A percentile compares a stretch with the other conserved stretches of the same genome.
These are phyloP conservation scores for Amiota mariae DNA, from an alignment of 2,888 invertebrate species.

Conservation along the genomic window DNA sequence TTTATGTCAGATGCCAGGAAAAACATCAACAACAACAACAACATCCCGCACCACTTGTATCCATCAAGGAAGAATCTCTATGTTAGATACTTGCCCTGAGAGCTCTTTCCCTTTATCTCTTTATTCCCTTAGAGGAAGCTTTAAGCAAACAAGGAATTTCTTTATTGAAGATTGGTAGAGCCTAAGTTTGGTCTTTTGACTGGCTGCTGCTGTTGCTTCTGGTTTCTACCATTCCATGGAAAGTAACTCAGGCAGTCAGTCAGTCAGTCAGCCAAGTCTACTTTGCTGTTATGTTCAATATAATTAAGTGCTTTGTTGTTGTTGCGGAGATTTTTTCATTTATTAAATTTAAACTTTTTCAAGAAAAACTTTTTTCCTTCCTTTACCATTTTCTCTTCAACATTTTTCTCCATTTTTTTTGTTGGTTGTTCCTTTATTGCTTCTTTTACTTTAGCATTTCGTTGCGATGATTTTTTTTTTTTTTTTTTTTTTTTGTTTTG, in stretches of 20 bases:
- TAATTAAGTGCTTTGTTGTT: constrained; percentile 23
- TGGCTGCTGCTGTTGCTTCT: not conserved
- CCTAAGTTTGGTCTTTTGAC: not conserved
- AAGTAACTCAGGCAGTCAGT: not conserved
- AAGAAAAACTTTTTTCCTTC: not conserved
- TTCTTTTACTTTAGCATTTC: too few relatives aligned
- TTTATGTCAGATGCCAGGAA: constrained; percentile 37
- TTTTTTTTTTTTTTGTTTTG: not conserved
- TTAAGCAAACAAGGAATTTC: too few relatives aligned
- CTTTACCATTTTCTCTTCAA: not conserved
- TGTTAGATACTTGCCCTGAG: not conserved
- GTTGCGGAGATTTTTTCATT: constrained; percentile 23
- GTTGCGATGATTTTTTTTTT: not conserved
- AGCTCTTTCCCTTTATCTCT: not conserved
- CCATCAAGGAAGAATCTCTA: not conserved
- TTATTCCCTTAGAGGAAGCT: too few relatives aligned
- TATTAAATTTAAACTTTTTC: constrained; percentile 27
- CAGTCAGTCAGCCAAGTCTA: not conserved
- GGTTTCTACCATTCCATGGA: not conserved
- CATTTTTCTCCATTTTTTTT: not conserved
- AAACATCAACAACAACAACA: constrained; percentile 4
- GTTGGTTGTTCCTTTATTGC: not conserved
- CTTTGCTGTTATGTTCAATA: constrained; percentile 12
- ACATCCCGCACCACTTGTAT: not conserved
- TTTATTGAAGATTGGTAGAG: too few relatives aligned